Conservation (phyloP, 2,797 vertebrate species). For the Coracias cyanogaster region DNA sequence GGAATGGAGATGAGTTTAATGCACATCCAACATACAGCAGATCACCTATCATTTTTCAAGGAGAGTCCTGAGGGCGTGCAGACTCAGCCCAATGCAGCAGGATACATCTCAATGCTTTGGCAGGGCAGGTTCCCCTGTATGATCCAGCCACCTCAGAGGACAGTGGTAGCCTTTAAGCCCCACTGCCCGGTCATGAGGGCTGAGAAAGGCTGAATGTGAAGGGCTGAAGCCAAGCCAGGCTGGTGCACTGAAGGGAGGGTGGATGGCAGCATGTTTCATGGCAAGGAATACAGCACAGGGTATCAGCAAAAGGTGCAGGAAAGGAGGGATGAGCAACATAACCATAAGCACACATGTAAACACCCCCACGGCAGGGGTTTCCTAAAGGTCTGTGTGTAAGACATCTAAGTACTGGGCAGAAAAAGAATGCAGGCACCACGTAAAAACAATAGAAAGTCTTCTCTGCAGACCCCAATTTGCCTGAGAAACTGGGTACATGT, state of each 20-base stretch:
- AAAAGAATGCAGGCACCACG: background rate
- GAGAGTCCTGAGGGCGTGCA: background rate
- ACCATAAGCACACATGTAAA: background rate
- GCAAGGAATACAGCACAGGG: background rate
- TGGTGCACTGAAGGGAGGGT: background rate
- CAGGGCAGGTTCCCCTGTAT: accelerated
- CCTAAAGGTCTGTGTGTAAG: background rate
- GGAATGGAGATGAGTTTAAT: background rate
- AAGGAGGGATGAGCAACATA: background rate
- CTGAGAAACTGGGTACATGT: background rate
- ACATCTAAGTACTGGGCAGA: accelerated
- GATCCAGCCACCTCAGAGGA: background rate
- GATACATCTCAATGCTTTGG: background rate
- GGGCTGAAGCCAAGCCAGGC: background rate
- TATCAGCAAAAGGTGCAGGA: background rate
- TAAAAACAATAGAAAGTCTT: background rate
- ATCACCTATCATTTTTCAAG: background rate
- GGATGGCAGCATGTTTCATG: background rate
- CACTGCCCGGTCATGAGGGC: background rate
- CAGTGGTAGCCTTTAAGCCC: background rate
- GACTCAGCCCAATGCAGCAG: background rate
- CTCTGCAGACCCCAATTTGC: background rate
- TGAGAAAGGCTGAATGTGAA: background rate
- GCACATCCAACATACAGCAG: background rate
- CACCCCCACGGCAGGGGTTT: background rate